These are phyloP conservation scores for Morpho helenor DNA, from an alignment of 2,888 invertebrate genomes.

Conservation along the genomic window DNA sequence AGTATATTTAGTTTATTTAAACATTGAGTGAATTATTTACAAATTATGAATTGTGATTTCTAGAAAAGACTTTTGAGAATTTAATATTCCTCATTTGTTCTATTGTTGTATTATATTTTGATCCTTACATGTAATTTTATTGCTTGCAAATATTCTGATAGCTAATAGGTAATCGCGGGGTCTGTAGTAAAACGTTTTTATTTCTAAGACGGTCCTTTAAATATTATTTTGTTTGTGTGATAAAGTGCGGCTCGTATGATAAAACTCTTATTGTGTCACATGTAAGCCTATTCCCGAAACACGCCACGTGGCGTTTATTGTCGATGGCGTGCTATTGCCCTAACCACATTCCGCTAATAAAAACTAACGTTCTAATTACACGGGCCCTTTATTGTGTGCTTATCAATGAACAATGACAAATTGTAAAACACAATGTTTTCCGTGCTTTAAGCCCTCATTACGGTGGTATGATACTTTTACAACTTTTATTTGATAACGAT, in stretches of 20 bases:
- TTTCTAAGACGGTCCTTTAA: no score
- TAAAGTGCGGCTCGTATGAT: neutral
- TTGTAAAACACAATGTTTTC: conserved; percentile 22
- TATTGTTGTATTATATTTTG: no score
- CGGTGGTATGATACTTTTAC: conserved; percentile 12
- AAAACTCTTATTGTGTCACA: conserved; percentile 20
- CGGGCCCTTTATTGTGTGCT: conserved; percentile 26
- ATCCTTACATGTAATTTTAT: no score
- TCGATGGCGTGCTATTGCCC: conserved; percentile 23
- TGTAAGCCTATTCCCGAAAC: conserved; percentile 26
- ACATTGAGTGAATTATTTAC: no score
- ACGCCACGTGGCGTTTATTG: conserved; percentile 30
- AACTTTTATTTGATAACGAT: conserved; percentile 3
- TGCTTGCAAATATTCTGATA: no score
- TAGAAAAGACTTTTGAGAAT: no score
- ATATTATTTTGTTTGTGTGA: neutral
- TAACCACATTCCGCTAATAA: conserved; percentile 30
- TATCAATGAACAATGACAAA: conserved; percentile 28
- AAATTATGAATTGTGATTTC: no score
- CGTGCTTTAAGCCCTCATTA: conserved; percentile 18
- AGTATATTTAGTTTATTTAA: no score
- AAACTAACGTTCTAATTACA: conserved; percentile 30
- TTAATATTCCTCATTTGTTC: no score
- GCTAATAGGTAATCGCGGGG: no score
- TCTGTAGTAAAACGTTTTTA: no score